These are phyloP conservation scores for Yasuhikotakia modesta DNA, from an alignment of 2,797 vertebrate genomes.

Conservation along the genomic window DNA sequence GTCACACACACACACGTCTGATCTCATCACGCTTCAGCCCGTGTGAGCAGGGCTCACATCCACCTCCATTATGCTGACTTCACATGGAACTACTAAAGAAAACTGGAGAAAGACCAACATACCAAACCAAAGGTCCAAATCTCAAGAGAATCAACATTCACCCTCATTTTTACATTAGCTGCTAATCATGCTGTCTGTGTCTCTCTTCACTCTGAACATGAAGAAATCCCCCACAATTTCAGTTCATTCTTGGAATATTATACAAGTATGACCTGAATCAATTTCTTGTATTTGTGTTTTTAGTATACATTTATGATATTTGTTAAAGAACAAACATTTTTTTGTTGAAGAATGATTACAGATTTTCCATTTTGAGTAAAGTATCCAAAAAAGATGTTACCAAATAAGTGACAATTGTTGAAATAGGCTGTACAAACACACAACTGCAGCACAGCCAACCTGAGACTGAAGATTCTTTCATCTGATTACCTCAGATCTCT, in stretches of 20 bases:
- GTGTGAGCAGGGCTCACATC: conserved; percentile 62
- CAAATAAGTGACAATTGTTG: too few species aligned
- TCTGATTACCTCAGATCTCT: neutral
- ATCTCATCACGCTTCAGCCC: conserved; percentile 76
- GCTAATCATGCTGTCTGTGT: conserved; percentile 54
- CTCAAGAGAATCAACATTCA: conserved; percentile 25
- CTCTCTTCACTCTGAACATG: conserved; percentile 58
- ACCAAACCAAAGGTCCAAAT: conserved; percentile 30
- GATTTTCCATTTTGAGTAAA: neutral
- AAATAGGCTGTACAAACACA: too few species aligned
- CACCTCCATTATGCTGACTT: conserved; percentile 51
- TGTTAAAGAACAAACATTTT: too few species aligned
- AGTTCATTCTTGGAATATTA: conserved; percentile 55
- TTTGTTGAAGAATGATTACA: neutral
- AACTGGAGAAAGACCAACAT: neutral
- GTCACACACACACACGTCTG: conserved; percentile 74
- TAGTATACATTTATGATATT: too few species aligned
- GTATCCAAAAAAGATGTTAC: neutral
- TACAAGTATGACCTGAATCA: neutral
- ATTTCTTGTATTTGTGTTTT: too few species aligned
- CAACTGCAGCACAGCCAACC: conserved; percentile 41
- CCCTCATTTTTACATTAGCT: conserved; percentile 56
- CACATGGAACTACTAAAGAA: conserved; percentile 30
- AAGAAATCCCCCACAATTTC: conserved; percentile 61
- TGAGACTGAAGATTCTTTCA: neutral